Conservation (phyloP, 2,888 invertebrate genomes). For the Drosophila mercatorum region DNA sequence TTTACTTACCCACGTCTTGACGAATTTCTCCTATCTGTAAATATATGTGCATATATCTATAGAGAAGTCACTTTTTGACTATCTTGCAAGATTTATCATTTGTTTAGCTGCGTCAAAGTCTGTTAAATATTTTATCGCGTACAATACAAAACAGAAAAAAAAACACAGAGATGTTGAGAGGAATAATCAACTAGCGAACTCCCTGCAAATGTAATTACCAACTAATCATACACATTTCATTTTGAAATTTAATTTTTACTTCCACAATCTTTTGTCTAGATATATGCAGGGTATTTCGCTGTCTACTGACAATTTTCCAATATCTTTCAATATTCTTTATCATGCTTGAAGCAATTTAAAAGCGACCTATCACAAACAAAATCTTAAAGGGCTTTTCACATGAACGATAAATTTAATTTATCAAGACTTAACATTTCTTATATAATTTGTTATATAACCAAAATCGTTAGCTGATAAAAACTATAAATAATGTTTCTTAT, state of each 20-base stretch:
- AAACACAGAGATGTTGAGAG: neutral
- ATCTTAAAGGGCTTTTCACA: neutral
- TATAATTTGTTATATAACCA: constrained; percentile 2
- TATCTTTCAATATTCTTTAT: neutral
- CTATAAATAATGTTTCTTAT: constrained; percentile 4
- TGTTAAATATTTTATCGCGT: constrained; percentile 22
- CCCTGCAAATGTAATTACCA: neutral
- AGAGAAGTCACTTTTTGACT: constrained; percentile 27
- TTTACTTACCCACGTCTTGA: constrained; percentile 13
- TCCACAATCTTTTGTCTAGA: neutral
- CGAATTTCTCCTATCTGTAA: constrained; percentile 36
- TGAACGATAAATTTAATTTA: constrained; percentile 8
- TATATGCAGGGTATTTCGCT: neutral
- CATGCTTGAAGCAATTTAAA: neutral
- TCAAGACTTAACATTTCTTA: neutral
- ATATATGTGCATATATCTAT: neutral
- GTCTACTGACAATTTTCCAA: too few relatives aligned
- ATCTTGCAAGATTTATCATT: constrained; percentile 64
- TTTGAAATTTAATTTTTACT: neutral
- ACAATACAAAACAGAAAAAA: constrained; percentile 14
- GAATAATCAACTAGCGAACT: constrained; percentile 1
- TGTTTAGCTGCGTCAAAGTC: constrained; percentile 57
- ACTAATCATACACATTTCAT: neutral
- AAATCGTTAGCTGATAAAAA: neutral
- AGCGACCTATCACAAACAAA: constrained; percentile 3